Conservation (phyloP, 1,140 invertebrate genomes). For the Carposina sasakii region DNA sequence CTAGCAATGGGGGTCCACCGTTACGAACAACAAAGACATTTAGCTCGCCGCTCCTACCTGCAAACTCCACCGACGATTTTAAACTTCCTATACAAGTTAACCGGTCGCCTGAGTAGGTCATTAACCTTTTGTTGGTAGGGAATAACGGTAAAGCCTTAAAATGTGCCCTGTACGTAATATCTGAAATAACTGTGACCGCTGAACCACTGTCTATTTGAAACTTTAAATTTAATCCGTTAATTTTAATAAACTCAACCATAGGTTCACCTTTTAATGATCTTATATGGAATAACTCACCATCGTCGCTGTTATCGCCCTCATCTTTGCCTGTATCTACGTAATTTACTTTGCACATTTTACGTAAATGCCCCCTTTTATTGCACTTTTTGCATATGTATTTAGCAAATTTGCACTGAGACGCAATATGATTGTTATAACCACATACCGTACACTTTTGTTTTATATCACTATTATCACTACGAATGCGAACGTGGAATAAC, state of each 20-base stretch:
- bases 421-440: background rate
- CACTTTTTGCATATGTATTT: background rate
- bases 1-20: background rate
- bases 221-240: background rate
- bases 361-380: background rate
- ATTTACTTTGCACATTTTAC: background rate
- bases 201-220: constrained; percentile 3
- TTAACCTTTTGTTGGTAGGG: background rate
- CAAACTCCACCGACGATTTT: background rate
- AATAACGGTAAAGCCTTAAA: background rate
- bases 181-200: background rate
- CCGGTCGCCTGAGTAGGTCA: background rate
- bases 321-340: background rate
- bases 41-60: background rate
- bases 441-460: constrained; percentile 4
- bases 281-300: constrained; percentile 1
- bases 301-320: constrained; percentile 2
- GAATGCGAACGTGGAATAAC: background rate
- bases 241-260: background rate
- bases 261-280: background rate
- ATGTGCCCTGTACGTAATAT: background rate
- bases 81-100: background rate
- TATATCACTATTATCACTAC: background rate
- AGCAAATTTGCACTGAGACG: background rate
- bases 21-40: background rate